These are phyloP conservation scores for Melanotaenia maccullochi DNA, from an alignment of 2,797 vertebrate species.

Conservation along the genomic window DNA sequence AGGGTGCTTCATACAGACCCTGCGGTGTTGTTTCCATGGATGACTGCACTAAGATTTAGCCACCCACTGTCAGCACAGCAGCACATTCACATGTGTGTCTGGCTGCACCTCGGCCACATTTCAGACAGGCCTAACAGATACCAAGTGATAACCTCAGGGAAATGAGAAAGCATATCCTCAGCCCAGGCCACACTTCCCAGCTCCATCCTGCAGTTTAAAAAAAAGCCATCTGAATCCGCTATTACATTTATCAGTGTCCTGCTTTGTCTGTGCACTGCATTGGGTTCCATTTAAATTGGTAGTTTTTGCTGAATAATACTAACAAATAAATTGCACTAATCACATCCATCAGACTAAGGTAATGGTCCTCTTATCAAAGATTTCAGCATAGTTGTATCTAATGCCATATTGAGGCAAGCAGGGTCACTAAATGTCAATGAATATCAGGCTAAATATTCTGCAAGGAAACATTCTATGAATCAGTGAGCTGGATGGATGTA, in stretches of 20 bases:
- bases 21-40: constrained; percentile 47
- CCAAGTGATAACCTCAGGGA: constrained; percentile 11
- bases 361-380: not conserved
- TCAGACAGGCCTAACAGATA: constrained; percentile 25
- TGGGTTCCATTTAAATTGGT: not conserved
- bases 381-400: not conserved
- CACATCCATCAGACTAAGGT: not conserved
- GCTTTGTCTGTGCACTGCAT: not conserved
- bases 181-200: too few relatives aligned
- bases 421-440: not conserved
- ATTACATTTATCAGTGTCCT: not conserved
- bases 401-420: not conserved
- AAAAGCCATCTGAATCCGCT: too few relatives aligned
- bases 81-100: constrained; percentile 8
- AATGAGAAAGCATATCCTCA: not conserved
- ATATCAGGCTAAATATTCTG: constrained; percentile 8
- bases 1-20: constrained; percentile 28
- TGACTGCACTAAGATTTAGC: constrained; percentile 45
- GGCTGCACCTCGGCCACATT: constrained; percentile 38
- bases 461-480: constrained; percentile 20
- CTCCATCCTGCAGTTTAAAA: too few relatives aligned
- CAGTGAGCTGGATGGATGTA: constrained; percentile 9
- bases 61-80: constrained; percentile 29
- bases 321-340: not conserved
- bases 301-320: not conserved